Conservation (phyloP, 2,888 invertebrate genomes). For the Drosophila prolongata region DNA sequence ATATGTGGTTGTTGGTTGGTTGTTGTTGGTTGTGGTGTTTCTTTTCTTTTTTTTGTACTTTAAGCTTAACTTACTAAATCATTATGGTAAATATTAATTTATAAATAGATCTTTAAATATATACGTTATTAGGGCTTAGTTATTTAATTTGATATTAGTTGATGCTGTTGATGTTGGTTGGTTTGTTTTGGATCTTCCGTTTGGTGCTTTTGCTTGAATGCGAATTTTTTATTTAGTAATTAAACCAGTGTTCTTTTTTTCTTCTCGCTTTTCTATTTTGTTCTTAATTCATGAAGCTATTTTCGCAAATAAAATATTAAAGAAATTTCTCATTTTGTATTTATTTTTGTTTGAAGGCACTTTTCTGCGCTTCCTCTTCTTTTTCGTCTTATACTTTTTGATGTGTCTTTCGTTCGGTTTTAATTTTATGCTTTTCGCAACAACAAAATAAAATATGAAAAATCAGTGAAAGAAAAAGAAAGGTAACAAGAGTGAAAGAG, state of each 20-base stretch:
- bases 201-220: slow-evolving; percentile 38
- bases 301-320: slow-evolving; percentile 44
- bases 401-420: slow-evolving; percentile 40
- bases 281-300: slow-evolving; percentile 53
- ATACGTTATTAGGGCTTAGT: slow-evolving; percentile 56
- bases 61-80: slow-evolving; percentile 75
- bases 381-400: slow-evolving; percentile 37
- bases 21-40: slow-evolving; percentile 43
- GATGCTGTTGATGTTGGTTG: slow-evolving; percentile 63
- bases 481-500: background rate
- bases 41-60: slow-evolving; percentile 65
- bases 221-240: slow-evolving; percentile 37
- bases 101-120: slow-evolving; percentile 45
- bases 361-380: slow-evolving; percentile 13
- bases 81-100: slow-evolving; percentile 59
- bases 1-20: slow-evolving; percentile 30
- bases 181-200: slow-evolving; percentile 53
- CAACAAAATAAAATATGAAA: slow-evolving; percentile 12
- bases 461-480: slow-evolving; percentile 9
- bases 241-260: slow-evolving; percentile 57
- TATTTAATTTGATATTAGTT: slow-evolving; percentile 76
- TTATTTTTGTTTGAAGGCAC: slow-evolving; percentile 23
- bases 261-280: slow-evolving; percentile 68
- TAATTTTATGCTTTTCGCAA: slow-evolving; percentile 60
- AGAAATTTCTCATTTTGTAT: slow-evolving; percentile 36